Evolutionary conservation across 2,888 invertebrate species (phyloP).

Genomic region (Lochmaea capreae): DNA sequence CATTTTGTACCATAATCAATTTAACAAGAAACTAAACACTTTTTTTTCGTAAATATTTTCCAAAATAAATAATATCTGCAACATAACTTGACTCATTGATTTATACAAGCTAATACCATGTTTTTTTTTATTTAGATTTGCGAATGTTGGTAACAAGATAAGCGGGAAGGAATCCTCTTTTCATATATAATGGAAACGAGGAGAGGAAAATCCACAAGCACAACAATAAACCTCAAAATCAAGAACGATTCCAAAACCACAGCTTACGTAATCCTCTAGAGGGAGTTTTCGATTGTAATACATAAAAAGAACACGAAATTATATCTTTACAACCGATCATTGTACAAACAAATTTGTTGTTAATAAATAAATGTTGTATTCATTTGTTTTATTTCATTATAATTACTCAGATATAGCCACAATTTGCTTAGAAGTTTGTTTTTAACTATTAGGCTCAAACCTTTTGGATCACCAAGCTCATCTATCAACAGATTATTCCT

Average conservation of each 20-base stretch:
- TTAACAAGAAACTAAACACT: too few species aligned
- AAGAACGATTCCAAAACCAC: constrained; percentile 42
- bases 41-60: too few species aligned
- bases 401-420: too few species aligned
- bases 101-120: neutral
- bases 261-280: constrained; percentile 40
- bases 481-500: too few species aligned
- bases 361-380: neutral
- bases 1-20: too few species aligned
- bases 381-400: too few species aligned
- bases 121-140: constrained; percentile 19
- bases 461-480: too few species aligned
- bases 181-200: constrained; percentile 25
- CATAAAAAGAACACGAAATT: neutral
- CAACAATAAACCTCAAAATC: constrained; percentile 43
- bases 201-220: constrained; percentile 27
- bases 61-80: too few species aligned
- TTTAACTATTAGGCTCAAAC: too few species aligned
- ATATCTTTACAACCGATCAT: neutral
- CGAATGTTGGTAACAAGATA: constrained; percentile 28
- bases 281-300: constrained; percentile 30
- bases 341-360: neutral
- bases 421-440: too few species aligned
- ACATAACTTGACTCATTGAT: too few species aligned
- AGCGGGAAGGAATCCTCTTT: constrained; percentile 31